Evolutionary conservation across 1,140 invertebrate species (phyloP), one percentile per base, ranked within the genome.

Genomic region (Anagrus nilaparvatae): DNA sequence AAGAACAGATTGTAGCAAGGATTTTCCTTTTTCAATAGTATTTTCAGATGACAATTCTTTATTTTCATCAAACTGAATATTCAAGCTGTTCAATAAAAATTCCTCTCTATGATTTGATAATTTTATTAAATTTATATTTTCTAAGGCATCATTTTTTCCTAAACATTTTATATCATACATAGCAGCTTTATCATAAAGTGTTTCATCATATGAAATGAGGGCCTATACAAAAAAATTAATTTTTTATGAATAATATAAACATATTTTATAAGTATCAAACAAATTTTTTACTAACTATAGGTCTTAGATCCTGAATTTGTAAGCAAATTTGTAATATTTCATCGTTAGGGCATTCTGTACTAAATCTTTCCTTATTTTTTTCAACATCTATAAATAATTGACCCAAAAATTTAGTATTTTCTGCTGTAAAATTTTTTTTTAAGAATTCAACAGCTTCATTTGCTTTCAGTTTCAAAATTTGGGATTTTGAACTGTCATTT

Each of bases 271-370:
- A n/a, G n/a, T n/a, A n/a, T n/a, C n/a, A n/a, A n/a, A n/a, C n/a
- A n/a, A n/a, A n/a, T n/a, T n/a, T 25, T 29, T 27, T 29, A 47
- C 47, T 47, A 51, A 59, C 63, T 16, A 62, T 61, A 33, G 49
- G 38, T 28, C 54, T 54, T 28, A 30, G 48, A 5, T 55, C 24
- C 7, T 43, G 51, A 24, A 69, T 58, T 50, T 67, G 58, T 17
- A 67, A 46, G 40, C 67, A 70, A 13, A 57, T 62, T 47, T 69
- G 63, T 20, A 66, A 47, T 33, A 69, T 69, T 35, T 61, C 54
- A 44, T 70, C 65, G 49, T 70, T 64, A 4, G 65, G 58, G 45
- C 55, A 61, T n/a, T 60, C 54, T 0, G 45, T 20, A 1, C 33
- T 24, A 42, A 61, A 68, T 34, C 52, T 56, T 30, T 48, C 19